Evolutionary conservation across 1,140 invertebrate species (phyloP), one percentile per base, ranked within the genome.

Genomic region (Polypedilum pembai): DNA sequence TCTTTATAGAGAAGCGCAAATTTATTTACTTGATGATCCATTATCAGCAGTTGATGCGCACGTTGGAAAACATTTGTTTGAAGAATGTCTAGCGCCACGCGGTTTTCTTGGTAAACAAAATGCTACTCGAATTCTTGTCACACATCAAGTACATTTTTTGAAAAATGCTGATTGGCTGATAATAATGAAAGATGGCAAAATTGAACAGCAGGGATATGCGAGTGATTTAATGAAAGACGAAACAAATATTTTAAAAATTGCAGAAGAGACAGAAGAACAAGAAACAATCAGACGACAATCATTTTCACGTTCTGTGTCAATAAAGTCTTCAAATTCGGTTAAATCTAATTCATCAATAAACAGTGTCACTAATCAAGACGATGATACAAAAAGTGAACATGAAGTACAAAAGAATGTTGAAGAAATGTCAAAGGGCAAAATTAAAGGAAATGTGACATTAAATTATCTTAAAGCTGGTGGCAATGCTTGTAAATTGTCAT

Each of bases 21-120:
- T 94, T 65, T 94, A 94, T 77, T 80, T 95, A 0, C 80, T 95
- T 18, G 93, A 95, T 78, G 93, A 95, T 81, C 92, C 93, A 1
- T 82, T 94, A 0, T 92, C 91, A 73, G 93, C 93, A 1, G 90
- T 92, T 1, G 91, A 92, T 76, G 86, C 89, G 0, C 88, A 91
- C 56, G 90, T 92, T 0, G 89, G 89, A 2, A 88, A 88, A 72
- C 88, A 90, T 76, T 80, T 92, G 18, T 91, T 92, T 74, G 86
- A 90, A 41, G 86, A 89, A 73, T 91, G 89, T 75, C 86, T 92
- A 78, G 41, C 72, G 12, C 45, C 18, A n/a, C 76, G 82, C 78
- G 76, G 82, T 76, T 79, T 86, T 79, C 76, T 79, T 83, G 75
- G 77, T 76, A 7, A 83, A 79, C 0, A 86, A 83, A 75, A 76